phyloP scores from a whole-genome alignment of 1,140 invertebrate species.

The Rhyacophila brunnea region DNA sequence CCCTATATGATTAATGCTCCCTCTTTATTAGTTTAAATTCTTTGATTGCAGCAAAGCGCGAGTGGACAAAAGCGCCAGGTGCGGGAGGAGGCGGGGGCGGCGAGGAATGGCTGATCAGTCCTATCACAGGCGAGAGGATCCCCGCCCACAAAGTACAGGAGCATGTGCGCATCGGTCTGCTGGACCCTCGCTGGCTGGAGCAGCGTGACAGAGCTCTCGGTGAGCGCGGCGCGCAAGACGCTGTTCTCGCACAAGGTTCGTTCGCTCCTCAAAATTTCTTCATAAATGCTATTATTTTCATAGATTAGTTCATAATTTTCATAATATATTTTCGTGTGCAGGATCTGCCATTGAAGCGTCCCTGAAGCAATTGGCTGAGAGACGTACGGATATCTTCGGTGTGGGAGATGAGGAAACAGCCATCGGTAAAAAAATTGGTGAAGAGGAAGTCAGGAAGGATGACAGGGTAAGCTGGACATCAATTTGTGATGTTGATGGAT shows the following conservation, averaged over 20 bases:
- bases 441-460: conserved; percentile 85
- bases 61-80: conserved; percentile 46
- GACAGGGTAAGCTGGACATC: conserved; percentile 66
- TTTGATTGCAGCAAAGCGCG: conserved; percentile 42
- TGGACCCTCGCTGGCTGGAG: conserved; percentile 98
- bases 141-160: conserved; percentile 96
- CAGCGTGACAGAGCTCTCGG: conserved; percentile 73
- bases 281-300: no score
- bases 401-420: conserved; percentile 97
- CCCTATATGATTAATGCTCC: no score
- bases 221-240: conserved; percentile 49
- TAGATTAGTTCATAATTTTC: no score
- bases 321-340: background rate
- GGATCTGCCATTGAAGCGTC: conserved; percentile 93
- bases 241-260: conserved; percentile 48
- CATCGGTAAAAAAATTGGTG: conserved; percentile 98
- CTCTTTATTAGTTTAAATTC: no score
- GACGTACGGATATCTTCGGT: conserved; percentile 99
- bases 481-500: no score
- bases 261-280: background rate
- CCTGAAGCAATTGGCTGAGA: conserved; percentile 93
- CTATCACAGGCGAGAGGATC: conserved; percentile 96
- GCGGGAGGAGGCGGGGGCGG: conserved; percentile 57
- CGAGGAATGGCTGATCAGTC: conserved; percentile 95
- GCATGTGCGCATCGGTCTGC: conserved; percentile 94